Conservation (phyloP, 2,888 invertebrate genomes). For the Catonia carolina region DNA sequence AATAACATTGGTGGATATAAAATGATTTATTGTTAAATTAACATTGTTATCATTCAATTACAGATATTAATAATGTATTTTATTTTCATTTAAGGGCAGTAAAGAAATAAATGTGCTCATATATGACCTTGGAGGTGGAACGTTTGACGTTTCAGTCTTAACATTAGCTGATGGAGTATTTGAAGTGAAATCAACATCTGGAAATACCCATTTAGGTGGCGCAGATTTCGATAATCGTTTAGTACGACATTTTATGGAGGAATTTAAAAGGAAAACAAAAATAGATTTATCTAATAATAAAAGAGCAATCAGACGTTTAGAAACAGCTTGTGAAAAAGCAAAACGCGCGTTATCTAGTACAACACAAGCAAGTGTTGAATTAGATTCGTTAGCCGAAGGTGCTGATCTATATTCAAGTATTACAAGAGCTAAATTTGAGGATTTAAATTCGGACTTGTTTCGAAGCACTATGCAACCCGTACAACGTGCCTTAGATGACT, state of each 20-base stretch:
- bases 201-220: conserved; percentile 46
- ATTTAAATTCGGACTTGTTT: conserved; percentile 56
- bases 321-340: conserved; percentile 57
- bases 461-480: conserved; percentile 56
- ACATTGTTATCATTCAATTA: too few species aligned
- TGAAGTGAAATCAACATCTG: conserved; percentile 53
- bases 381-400: conserved; percentile 54
- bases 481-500: conserved; percentile 56
- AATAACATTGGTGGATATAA: too few species aligned
- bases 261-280: conserved; percentile 51
- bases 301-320: conserved; percentile 52
- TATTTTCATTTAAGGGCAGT: too few species aligned
- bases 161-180: conserved; percentile 56
- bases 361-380: conserved; percentile 53
- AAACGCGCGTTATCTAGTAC: conserved; percentile 53
- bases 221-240: conserved; percentile 51
- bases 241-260: conserved; percentile 48
- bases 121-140: conserved; percentile 50
- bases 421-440: conserved; percentile 58
- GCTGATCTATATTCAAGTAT: conserved; percentile 54
- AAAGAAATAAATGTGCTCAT: conserved; percentile 44
- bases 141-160: conserved; percentile 50
- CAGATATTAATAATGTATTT: too few species aligned
- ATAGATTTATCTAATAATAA: conserved; percentile 45
- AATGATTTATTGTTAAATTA: too few species aligned